A percentile compares a stretch with the other conserved stretches of the same genome.
phyloP scores from a whole-genome alignment of 2,888 invertebrate genomes.

The Phymatocera aterrima region DNA sequence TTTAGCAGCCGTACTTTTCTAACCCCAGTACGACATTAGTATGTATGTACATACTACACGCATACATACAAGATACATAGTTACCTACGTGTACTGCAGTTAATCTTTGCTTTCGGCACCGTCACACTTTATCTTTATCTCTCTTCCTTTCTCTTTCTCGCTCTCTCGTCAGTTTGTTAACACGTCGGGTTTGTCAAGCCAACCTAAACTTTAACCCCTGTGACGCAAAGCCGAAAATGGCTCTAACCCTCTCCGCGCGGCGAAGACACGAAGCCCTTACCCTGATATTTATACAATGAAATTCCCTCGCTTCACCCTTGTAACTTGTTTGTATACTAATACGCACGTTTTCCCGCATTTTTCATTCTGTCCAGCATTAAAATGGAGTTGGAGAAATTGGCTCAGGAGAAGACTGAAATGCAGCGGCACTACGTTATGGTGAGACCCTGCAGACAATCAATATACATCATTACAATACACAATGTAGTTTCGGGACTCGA shows the following conservation, averaged over 20 bases:
- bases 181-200: slow-evolving; percentile 13
- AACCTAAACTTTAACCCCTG: neutral
- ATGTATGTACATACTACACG: neutral
- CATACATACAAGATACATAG: neutral
- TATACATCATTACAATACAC: slow-evolving; percentile 19
- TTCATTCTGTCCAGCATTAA: slow-evolving; percentile 84
- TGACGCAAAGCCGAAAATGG: neutral
- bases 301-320: neutral
- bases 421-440: slow-evolving; percentile 98
- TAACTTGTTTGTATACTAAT: slow-evolving; percentile 33
- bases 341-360: slow-evolving; percentile 44
- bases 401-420: slow-evolving; percentile 97
- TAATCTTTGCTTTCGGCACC: slow-evolving; percentile 31
- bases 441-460: slow-evolving; percentile 71
- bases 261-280: neutral
- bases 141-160: slow-evolving; percentile 25
- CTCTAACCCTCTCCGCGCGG: neutral
- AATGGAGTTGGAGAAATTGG: slow-evolving; percentile 96
- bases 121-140: neutral
- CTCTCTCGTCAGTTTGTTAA: slow-evolving; percentile 11
- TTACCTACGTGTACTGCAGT: neutral
- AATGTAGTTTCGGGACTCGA: neutral
- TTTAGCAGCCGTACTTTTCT: neutral
- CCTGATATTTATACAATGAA: slow-evolving; percentile 1
- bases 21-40: neutral